Evolutionary conservation across 2,888 invertebrate genomes (phyloP).

Genomic region (Calameuta idolon): DNA sequence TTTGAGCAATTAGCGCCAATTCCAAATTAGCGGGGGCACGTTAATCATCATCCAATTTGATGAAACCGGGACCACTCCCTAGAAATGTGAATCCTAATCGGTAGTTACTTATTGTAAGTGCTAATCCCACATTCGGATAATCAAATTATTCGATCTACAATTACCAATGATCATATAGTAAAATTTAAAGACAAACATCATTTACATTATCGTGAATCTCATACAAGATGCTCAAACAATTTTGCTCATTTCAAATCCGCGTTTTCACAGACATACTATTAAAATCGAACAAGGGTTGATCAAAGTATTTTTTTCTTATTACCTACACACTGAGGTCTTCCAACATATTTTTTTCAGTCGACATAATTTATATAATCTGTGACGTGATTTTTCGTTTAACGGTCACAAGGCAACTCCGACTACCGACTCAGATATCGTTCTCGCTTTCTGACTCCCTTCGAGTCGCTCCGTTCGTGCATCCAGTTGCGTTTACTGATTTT

Average conservation of each 20-base stretch:
- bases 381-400: no score
- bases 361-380: constrained; percentile 32
- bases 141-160: not conserved
- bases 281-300: constrained; percentile 42
- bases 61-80: not conserved
- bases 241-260: constrained; percentile 4
- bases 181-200: constrained; percentile 38
- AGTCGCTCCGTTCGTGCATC: no score
- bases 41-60: not conserved
- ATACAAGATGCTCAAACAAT: constrained; percentile 1
- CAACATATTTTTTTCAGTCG: constrained; percentile 12
- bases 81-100: not conserved
- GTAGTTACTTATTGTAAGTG: not conserved
- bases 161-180: constrained; percentile 9
- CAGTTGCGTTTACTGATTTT: no score
- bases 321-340: constrained; percentile 31
- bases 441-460: no score
- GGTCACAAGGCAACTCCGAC: no score
- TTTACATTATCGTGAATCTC: constrained; percentile 45
- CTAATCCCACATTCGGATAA: not conserved
- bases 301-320: constrained; percentile 48
- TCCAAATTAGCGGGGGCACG: not conserved
- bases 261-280: constrained; percentile 13
- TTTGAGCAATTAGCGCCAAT: not conserved
- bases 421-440: no score